phyloP scores from a whole-genome alignment of 2,113 vertebrate genomes.

The Mustelus asterias region DNA sequence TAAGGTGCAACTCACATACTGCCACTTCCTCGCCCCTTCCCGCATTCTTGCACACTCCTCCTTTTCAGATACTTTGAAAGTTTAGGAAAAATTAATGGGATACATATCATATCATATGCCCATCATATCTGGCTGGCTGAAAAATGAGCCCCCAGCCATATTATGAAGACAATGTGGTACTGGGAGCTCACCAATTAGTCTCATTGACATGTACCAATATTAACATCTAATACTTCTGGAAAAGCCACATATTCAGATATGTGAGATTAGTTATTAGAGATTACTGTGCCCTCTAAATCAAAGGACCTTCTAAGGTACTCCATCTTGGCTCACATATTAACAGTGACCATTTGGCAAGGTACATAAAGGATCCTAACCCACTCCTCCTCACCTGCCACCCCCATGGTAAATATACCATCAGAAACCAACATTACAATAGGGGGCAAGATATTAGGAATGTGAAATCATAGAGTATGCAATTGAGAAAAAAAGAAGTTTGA shows the following conservation, averaged over 20 bases:
- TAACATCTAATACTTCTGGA: background rate
- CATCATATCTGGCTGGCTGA: too few species aligned
- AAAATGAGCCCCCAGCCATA: too few species aligned
- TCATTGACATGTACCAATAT: background rate
- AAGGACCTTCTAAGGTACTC: background rate
- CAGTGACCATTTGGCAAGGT: background rate
- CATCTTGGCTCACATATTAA: background rate
- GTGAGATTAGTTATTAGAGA: too few species aligned
- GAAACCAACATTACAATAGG: background rate
- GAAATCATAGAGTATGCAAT: background rate
- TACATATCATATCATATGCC: too few species aligned
- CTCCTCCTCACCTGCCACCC: background rate
- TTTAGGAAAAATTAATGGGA: too few species aligned
- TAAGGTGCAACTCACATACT: too few species aligned
- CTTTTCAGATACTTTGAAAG: too few species aligned
- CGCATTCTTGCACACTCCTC: too few species aligned
- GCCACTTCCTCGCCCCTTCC: too few species aligned
- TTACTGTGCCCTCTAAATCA: background rate
- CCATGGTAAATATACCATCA: background rate
- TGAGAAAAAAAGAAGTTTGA: background rate
- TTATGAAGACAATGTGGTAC: background rate
- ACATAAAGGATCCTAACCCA: background rate
- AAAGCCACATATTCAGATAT: background rate
- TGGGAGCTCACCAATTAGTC: background rate
- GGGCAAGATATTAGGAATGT: background rate